Base-by-base conservation (phyloP, 2,888 invertebrate species). In the Leptinotarsa rubiginosa region DNA sequence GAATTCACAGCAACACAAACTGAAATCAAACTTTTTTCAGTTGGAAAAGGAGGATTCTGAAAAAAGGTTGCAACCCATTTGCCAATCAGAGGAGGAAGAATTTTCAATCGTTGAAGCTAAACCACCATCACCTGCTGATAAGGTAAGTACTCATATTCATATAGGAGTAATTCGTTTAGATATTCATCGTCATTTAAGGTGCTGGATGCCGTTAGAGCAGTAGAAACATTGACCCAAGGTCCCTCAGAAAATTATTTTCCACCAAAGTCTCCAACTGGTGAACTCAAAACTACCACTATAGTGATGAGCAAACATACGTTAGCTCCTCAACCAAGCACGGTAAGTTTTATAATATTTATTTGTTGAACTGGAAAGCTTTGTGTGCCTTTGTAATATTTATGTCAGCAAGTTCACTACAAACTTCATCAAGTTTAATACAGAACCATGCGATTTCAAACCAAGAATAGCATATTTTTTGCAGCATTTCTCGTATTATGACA, bases 241-340 rank as follows among this genome's bases (percentile, higher is more conserved):
- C 89, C 90, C 47, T 87, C 88, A 62, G 90, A 90, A 75, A 86
- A 88, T 81, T 82, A 91, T 69, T 90, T 89, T 73, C 90, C 92
- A 70, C 95, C 95, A 41, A 95, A 93, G 83, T 95, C 96, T 72
- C 96, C 96, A 0, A 89, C 88, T 80, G 87, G 89, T 54, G 89
- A 88, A 80, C 81, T 88, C 80, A 97, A 97, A 90, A 97, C 96
- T 74, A 97, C 97, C 79, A 97, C 96, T 15, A 94, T 97, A 83
- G 96, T 97, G 73, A 96, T 97, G 96, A 96, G 96, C 87, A 96
- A 96, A 87, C 97, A 97, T 88, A 96, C 96, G 73, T 90, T 96
- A 83, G 95, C 95, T 84, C 92, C 93, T 84, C 93, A 93, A 88
- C 90, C 89, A 81, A 87, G 88, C 77, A 89, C 90, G 87, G 91